Evolutionary conservation across 2,113 vertebrate genomes (phyloP).

Genomic region (Ceuthmochares aereus): DNA sequence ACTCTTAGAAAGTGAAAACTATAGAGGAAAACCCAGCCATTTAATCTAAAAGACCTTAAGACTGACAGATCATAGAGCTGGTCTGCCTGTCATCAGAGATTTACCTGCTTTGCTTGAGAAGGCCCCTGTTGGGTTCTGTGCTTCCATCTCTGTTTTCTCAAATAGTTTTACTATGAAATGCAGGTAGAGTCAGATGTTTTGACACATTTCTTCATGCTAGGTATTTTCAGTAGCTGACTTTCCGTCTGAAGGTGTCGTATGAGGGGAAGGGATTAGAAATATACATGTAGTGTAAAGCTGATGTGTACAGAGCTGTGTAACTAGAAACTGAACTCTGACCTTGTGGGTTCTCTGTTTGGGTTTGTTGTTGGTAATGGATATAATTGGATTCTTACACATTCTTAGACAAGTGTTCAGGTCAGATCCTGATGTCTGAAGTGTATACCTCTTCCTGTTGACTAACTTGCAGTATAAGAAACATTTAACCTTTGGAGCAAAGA

Average conservation of each 20-base stretch:
- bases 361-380: neutral
- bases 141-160: neutral
- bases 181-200: neutral
- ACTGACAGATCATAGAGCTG: neutral
- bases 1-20: neutral
- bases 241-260: neutral
- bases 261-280: neutral
- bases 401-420: neutral
- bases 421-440: neutral
- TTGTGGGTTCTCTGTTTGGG: neutral
- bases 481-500: neutral
- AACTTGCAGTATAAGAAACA: neutral
- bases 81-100: neutral
- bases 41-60: neutral
- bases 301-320: neutral
- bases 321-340: neutral
- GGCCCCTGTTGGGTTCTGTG: neutral
- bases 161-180: neutral
- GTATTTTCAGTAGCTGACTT: neutral
- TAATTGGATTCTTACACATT: neutral
- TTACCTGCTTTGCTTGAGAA: neutral
- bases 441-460: neutral
- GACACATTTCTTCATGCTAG: neutral
- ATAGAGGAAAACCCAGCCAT: accelerated
- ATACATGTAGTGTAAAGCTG: neutral